A percentile compares a stretch with the other conserved stretches of the same genome.
phyloP scores from a whole-genome alignment of 2,888 invertebrate species.

The Metalampra italica region DNA sequence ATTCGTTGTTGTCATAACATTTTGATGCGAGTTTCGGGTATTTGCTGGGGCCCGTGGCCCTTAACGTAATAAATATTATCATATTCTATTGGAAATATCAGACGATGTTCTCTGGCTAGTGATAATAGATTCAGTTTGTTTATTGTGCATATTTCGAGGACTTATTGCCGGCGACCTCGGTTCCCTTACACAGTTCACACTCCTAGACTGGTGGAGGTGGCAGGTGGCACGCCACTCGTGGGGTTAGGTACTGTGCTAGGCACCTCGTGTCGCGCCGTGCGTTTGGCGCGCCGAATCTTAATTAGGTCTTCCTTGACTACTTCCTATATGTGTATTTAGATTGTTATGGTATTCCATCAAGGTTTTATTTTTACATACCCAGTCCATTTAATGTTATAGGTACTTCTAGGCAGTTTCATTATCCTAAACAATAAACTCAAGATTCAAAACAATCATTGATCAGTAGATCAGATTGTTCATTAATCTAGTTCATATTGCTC shows the following conservation, averaged over 20 bases:
- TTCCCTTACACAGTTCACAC: background rate
- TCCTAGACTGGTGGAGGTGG: background rate
- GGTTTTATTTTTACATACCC: no score
- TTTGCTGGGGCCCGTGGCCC: constrained; percentile 12
- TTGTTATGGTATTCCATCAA: no score
- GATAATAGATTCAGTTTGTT: constrained; percentile 1
- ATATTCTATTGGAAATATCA: background rate
- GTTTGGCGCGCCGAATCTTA: constrained; percentile 63
- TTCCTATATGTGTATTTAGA: constrained; percentile 39
- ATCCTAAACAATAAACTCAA: no score
- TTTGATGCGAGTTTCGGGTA: constrained; percentile 29
- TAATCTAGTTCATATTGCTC: no score
- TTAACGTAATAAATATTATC: no score
- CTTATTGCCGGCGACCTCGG: constrained; percentile 8
- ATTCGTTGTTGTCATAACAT: constrained; percentile 72
- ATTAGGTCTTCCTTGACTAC: constrained; percentile 69
- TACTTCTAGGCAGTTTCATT: no score
- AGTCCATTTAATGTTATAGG: no score
- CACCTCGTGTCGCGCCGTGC: constrained; percentile 51
- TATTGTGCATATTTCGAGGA: constrained; percentile 5
- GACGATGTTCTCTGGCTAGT: background rate
- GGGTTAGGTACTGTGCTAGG: constrained; percentile 35
- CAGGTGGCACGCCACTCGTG: no score
- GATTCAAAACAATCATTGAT: no score
- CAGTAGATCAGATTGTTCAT: no score